phyloP scores from a whole-genome alignment of 2,888 invertebrate genomes.

The Tachystola acroxantha region DNA sequence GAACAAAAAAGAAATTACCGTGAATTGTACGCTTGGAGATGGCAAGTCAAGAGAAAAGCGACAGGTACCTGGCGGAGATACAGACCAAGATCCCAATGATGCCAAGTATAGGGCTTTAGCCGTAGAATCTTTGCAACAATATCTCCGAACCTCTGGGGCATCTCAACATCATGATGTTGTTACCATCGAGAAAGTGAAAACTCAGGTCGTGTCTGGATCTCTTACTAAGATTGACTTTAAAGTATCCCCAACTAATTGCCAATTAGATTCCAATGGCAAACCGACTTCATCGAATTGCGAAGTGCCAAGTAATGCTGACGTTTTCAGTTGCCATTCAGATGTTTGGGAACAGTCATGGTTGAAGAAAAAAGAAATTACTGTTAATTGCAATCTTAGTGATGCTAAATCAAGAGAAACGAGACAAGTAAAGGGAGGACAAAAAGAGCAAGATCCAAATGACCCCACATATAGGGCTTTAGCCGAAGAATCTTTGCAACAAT shows the following conservation, averaged over 20 bases:
- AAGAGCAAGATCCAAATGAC: constrained; percentile 18
- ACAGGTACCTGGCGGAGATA: constrained; percentile 10
- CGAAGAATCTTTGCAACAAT: constrained; percentile 24
- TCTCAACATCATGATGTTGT: constrained; percentile 10
- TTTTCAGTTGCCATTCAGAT: constrained; percentile 47
- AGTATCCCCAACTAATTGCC: constrained; percentile 8
- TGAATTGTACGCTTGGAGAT: constrained; percentile 16
- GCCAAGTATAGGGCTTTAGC: constrained; percentile 18
- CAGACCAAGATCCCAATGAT: constrained; percentile 18
- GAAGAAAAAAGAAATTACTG: constrained; percentile 35
- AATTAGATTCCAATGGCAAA: constrained; percentile 8
- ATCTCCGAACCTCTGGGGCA: constrained; percentile 11
- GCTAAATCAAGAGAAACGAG: constrained; percentile 14
- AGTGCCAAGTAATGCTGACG: not conserved
- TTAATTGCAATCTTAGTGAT: constrained; percentile 10
- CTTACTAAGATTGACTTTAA: constrained; percentile 20
- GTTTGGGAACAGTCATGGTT: constrained; percentile 80
- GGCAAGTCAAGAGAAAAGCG: not conserved
- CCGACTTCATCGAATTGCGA: not conserved
- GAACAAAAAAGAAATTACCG: constrained; percentile 20
- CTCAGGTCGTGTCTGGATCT: constrained; percentile 23
- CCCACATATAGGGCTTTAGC: constrained; percentile 20
- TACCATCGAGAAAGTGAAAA: constrained; percentile 5
- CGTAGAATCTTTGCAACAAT: constrained; percentile 23
- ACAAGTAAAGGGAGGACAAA: constrained; percentile 9